A percentile compares a stretch with the other conserved stretches of the same genome.
Evolutionary conservation across 2,113 vertebrate species (phyloP).

Genomic region (Sylvia atricapilla): DNA sequence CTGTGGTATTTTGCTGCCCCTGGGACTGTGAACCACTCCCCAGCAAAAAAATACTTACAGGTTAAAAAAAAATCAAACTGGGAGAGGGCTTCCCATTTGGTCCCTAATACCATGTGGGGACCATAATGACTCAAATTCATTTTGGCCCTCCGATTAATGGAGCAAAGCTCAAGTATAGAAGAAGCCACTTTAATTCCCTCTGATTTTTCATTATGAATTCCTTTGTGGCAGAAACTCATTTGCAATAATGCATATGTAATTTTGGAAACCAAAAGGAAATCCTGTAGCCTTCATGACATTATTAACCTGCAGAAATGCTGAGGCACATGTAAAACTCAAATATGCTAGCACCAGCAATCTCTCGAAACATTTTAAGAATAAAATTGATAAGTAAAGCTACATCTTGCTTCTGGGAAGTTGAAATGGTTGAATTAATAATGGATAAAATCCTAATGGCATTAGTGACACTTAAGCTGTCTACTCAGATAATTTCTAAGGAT

Average conservation of each 20-base stretch:
- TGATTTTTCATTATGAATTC: conserved; percentile 72
- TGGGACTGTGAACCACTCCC: conserved; percentile 35
- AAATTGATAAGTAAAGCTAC: conserved; percentile 20
- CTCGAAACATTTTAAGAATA: background rate
- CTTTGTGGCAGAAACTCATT: conserved; percentile 69
- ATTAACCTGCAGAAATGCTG: conserved; percentile 64
- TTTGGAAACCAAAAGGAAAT: conserved; percentile 64
- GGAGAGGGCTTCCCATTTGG: conserved; percentile 29
- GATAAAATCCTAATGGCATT: background rate
- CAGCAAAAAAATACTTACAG: conserved; percentile 30
- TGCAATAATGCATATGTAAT: conserved; percentile 72
- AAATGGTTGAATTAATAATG: conserved; percentile 29
- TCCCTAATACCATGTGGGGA: conserved; percentile 37
- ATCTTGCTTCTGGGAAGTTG: background rate
- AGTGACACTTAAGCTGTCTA: background rate
- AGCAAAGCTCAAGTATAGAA: conserved; percentile 62
- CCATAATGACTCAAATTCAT: conserved; percentile 59
- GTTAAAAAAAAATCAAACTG: conserved; percentile 5
- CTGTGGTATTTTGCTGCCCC: conserved; percentile 46
- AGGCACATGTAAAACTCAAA: conserved; percentile 43
- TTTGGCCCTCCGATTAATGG: conserved; percentile 69
- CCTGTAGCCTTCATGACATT: conserved; percentile 55
- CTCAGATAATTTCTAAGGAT: background rate
- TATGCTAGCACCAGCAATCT: conserved; percentile 31
- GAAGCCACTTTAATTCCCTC: conserved; percentile 65